Percentiles rank a stretch among this genome's conserved stretches.
phyloP scores from a whole-genome alignment of 2,888 invertebrate genomes.

The Proisotoma minuta region DNA sequence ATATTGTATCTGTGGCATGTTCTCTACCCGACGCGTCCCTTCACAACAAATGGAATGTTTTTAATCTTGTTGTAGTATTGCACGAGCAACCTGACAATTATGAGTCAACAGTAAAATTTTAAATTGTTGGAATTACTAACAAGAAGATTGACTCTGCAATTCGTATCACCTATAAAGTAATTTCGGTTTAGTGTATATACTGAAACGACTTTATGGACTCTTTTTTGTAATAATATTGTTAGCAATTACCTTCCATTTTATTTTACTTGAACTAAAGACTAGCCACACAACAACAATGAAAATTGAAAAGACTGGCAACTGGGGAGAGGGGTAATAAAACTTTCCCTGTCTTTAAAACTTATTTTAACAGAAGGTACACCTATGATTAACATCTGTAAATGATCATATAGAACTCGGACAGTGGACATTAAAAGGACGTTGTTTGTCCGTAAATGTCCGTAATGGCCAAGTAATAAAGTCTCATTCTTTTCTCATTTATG shows the following conservation, averaged over 20 bases:
- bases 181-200: too few relatives aligned
- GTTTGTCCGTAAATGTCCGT: conserved; percentile 9
- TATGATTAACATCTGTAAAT: conserved; percentile 13
- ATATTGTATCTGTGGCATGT: conserved; percentile 17
- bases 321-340: conserved; percentile 5
- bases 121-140: neutral
- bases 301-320: conserved; percentile 7
- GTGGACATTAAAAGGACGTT: neutral
- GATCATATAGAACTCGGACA: neutral
- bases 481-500: conserved; percentile 8
- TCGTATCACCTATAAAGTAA: too few relatives aligned
- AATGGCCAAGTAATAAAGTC: conserved; percentile 6
- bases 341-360: conserved; percentile 9
- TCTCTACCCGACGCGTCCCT: neutral
- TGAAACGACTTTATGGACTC: conserved; percentile 8
- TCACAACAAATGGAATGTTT: neutral
- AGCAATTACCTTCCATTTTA: neutral
- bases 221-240: neutral
- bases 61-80: neutral
- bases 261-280: neutral
- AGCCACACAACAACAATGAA: conserved; percentile 12
- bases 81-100: neutral
- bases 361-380: neutral
- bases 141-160: neutral
- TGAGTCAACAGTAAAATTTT: neutral